Base-by-base conservation (phyloP, 35 echinoderm and acorn worm species). In the Hemicentrotus pulcherrimus region DNA sequence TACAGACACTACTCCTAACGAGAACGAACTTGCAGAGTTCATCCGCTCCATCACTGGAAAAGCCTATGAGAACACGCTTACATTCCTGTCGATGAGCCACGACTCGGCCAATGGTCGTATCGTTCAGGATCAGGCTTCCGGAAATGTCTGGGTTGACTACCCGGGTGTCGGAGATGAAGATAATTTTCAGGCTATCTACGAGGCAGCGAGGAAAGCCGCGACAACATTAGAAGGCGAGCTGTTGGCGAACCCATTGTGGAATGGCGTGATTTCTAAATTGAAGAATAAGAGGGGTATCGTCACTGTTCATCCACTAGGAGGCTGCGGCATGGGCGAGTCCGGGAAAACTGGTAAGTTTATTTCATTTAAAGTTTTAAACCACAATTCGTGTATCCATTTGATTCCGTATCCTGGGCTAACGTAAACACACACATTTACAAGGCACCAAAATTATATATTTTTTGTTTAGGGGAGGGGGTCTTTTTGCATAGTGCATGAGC, bases 81-180 rank as follows among this genome's bases (percentile, higher is more conserved):
- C 95, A 31, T 97, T 97, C 35, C 92, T 97, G 24, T 95, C 96
- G 16, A 97, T 97, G 96, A 97, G 96, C 48, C 95, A 97, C 87
- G 96, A 97, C 52, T 94, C 50, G 22, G 78, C 95, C 24, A 87
- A 86, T 46, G 96, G 96, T 31, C 88, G 41, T 59, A 71, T 97
- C 45, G 92, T 94, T 45, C 61, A 91, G 14, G 96, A 97, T 31
- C 78, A 94, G 1, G 95, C 89, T 32, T 95, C 58, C 86, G 95
- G 88, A 35, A 91, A 95, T 5, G 96, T 96, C 9, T 94, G 95
- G 95, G 95, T 95, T 32, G 96, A 97, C 46, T 96, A 94, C 33
- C 92, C 87, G 24, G 92, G 92, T 31, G 95, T 97, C 46, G 96
- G 95, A 4, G 85, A 94, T 32, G 96, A 94, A 59, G 86, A 31